A percentile compares a stretch with the other conserved stretches of the same genome.
Evolutionary conservation across 2,113 vertebrate genomes (phyloP).

Genomic region (Semicossyphus pulcher): DNA sequence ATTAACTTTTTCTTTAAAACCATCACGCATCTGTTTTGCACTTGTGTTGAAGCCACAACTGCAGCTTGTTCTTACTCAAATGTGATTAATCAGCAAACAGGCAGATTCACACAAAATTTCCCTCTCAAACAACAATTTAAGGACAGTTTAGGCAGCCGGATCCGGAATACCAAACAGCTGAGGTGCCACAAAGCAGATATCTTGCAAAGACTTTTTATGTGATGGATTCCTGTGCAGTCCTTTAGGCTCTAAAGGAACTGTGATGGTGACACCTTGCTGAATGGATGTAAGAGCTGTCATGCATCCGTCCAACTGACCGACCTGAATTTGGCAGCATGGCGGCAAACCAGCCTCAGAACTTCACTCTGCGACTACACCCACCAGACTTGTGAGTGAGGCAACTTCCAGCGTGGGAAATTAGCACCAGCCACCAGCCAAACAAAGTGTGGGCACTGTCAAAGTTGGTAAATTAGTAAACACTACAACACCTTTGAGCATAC

Average conservation of each 20-base stretch:
- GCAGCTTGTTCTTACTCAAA: slow-evolving; percentile 23
- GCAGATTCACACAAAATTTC: not conserved
- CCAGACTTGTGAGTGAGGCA: slow-evolving; percentile 37
- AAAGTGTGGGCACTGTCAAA: slow-evolving; percentile 59
- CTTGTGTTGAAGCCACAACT: slow-evolving; percentile 1
- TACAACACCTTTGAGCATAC: slow-evolving; percentile 40
- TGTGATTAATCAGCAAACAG: slow-evolving; percentile 5
- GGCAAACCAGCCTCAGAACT: slow-evolving; percentile 23
- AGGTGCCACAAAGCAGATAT: not conserved
- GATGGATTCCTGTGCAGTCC: slow-evolving; percentile 8
- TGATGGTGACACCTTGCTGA: slow-evolving; percentile 33
- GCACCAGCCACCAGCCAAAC: slow-evolving; percentile 54
- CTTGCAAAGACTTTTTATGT: slow-evolving; percentile 9
- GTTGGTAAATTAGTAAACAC: slow-evolving; percentile 57
- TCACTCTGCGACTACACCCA: slow-evolving; percentile 37
- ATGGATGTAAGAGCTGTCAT: slow-evolving; percentile 28
- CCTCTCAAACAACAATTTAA: slow-evolving; percentile 13
- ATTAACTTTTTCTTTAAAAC: slow-evolving; percentile 1
- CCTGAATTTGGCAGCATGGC: slow-evolving; percentile 34
- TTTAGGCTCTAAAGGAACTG: slow-evolving; percentile 10
- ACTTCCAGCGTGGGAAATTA: slow-evolving; percentile 65
- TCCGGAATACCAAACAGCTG: slow-evolving; percentile 19
- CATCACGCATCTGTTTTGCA: slow-evolving; percentile 4
- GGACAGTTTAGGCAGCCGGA: not conserved
- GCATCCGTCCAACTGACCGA: slow-evolving; percentile 26